These are phyloP conservation scores for Dolichallabes microphthalmus DNA, from an alignment of 2,113 vertebrate genomes.

Conservation along the genomic window DNA sequence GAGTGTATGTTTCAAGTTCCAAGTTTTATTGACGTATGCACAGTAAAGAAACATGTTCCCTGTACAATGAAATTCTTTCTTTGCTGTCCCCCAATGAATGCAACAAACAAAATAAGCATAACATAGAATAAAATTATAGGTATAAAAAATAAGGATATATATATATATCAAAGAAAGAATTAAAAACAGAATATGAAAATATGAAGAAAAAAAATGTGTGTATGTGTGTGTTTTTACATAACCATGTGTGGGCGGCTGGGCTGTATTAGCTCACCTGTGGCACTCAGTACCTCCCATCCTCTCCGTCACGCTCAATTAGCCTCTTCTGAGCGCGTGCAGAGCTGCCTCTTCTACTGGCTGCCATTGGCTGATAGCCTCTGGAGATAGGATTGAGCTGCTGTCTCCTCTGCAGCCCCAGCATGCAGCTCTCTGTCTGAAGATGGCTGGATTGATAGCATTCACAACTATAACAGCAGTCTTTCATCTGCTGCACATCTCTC, in stretches of 20 bases:
- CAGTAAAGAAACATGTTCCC: no score
- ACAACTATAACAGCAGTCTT: constrained; percentile 58
- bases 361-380: constrained; percentile 68
- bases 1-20: background rate
- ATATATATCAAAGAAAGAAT: no score
- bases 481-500: constrained; percentile 55
- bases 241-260: constrained; percentile 41
- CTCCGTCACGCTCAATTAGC: constrained; percentile 71
- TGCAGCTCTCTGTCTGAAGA: constrained; percentile 71
- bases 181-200: no score
- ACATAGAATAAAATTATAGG: no score
- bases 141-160: no score
- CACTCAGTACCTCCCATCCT: constrained; percentile 61
- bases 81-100: no score
- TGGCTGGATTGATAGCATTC: constrained; percentile 73
- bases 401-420: constrained; percentile 60
- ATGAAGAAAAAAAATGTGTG: background rate
- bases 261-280: constrained; percentile 77
- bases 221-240: constrained; percentile 32
- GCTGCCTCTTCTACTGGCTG: constrained; percentile 47
- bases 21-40: no score
- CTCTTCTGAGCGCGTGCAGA: constrained; percentile 57
- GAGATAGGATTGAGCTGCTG: constrained; percentile 65
- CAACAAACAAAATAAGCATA: no score
- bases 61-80: no score